Evolutionary conservation across 1,140 invertebrate genomes (phyloP).

Genomic region (Listronotus bonariensis): DNA sequence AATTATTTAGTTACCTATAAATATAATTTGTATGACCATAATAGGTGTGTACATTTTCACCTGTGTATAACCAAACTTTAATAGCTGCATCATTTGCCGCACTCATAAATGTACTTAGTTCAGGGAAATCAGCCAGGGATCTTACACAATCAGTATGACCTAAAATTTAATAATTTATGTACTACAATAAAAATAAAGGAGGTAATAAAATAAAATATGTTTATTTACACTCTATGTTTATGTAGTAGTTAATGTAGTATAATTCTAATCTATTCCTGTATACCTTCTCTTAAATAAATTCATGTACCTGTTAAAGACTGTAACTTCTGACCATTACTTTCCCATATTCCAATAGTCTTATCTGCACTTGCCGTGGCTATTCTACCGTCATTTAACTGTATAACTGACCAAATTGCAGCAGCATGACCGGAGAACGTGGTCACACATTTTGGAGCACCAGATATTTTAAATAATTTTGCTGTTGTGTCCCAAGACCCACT

Average conservation of each 20-base stretch:
- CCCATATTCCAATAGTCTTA: slow-evolving; percentile 87
- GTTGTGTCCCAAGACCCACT: slow-evolving; percentile 92
- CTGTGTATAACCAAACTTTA: slow-evolving; percentile 78
- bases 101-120: slow-evolving; percentile 71
- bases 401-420: slow-evolving; percentile 88
- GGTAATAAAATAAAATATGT: too few relatives aligned
- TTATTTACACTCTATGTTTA: too few relatives aligned
- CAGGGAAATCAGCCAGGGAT: slow-evolving; percentile 69
- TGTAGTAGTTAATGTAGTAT: too few relatives aligned
- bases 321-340: slow-evolving; percentile 61
- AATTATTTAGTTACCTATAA: slow-evolving; percentile 61
- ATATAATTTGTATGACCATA: slow-evolving; percentile 83
- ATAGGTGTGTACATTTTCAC: slow-evolving; percentile 77
- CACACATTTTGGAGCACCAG: slow-evolving; percentile 55
- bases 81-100: slow-evolving; percentile 90
- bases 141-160: slow-evolving; percentile 93
- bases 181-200: too few relatives aligned
- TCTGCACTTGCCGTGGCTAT: slow-evolving; percentile 90
- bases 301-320: slow-evolving; percentile 58
- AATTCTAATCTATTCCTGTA: too few relatives aligned
- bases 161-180: slow-evolving; percentile 38
- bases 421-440: slow-evolving; percentile 75
- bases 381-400: slow-evolving; percentile 63
- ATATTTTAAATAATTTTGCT: slow-evolving; percentile 78
- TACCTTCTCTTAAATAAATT: too few relatives aligned